Evolutionary conservation across 2,888 invertebrate genomes (phyloP).

Genomic region (Drosophila sordidula): DNA sequence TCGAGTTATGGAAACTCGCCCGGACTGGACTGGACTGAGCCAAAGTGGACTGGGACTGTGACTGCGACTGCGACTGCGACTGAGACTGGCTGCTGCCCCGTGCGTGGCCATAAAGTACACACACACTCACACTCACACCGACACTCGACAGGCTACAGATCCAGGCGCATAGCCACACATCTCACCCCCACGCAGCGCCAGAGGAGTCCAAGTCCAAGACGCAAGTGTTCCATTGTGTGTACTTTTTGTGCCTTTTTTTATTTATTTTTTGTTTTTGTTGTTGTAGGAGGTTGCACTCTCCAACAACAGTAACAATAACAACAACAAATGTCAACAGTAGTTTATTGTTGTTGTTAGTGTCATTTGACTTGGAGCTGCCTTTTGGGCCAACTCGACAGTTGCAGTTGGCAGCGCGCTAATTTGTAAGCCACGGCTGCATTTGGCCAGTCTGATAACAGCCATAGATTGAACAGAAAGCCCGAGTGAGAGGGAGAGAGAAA

Average conservation of each 20-base stretch:
- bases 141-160: slow-evolving; percentile 33
- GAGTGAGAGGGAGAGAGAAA: slow-evolving; percentile 2
- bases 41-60: slow-evolving; percentile 25
- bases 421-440: slow-evolving; percentile 74
- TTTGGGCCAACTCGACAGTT: slow-evolving; percentile 73
- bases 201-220: slow-evolving; percentile 53
- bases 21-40: slow-evolving; percentile 23
- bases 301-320: slow-evolving; percentile 37
- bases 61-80: slow-evolving; percentile 22
- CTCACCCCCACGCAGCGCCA: slow-evolving; percentile 79
- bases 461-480: slow-evolving; percentile 44
- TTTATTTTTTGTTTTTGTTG: slow-evolving; percentile 28
- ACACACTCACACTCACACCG: slow-evolving; percentile 31
- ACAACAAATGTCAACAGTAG: slow-evolving; percentile 77
- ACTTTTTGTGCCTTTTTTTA: background rate
- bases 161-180: slow-evolving; percentile 34
- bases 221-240: slow-evolving; percentile 77
- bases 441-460: slow-evolving; percentile 71
- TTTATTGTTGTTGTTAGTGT: slow-evolving; percentile 80
- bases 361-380: slow-evolving; percentile 77
- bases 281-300: slow-evolving; percentile 55
- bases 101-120: slow-evolving; percentile 78
- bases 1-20: slow-evolving; percentile 65
- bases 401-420: slow-evolving; percentile 78
- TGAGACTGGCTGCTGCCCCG: slow-evolving; percentile 36